Evolutionary conservation across 2,888 invertebrate species (phyloP), one percentile per base, ranked within the genome.

Genomic region (Apoda limacodes): DNA sequence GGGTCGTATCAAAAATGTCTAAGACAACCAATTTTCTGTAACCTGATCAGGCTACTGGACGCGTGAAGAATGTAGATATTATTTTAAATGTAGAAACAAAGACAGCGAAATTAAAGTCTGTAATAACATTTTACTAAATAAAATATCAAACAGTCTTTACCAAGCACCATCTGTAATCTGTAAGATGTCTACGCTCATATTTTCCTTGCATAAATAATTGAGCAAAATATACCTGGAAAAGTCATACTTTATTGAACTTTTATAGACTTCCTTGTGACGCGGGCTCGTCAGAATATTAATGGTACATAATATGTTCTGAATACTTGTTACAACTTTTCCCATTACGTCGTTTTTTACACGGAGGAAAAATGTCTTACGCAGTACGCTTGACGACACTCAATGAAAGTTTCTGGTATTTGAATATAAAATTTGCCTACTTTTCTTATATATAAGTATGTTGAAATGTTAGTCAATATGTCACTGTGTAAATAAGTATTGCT

Each of bases 281-380:
- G 63, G 57, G 62, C 65, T 67, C 62, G 60, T 63, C 67, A 60
- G 72, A 76, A 76, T 76, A 75, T 76, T 75, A 76, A 78, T 74
- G 65, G 60, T 55, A 62, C 59, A 66, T 72, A 75, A 74, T 74
- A 70, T 66, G 64, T 69, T 69, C 63, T 52, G 69, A 72, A 78
- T 74, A 74, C 76, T 74, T 76, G 65, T 72, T 74, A 72, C 65
- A 78, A 78, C 76, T 78, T 78, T 78, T 78, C 74, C 75, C 71
- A 76, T 76, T 78, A 78, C 60, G 55, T 49, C 50, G 59, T 51
- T 57, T 70, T 74, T 75, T 68, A 62, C 63, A 67, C 60, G 52
- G 54, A 52, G 61, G 61, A 64, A 55, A 46, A 69, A 76, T 69
- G 55, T 59, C 50, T 61, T 62, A 60, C 55, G 54, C 48, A 54